phyloP scores from a whole-genome alignment of 2,797 vertebrate species.

The Molossus molossus region DNA sequence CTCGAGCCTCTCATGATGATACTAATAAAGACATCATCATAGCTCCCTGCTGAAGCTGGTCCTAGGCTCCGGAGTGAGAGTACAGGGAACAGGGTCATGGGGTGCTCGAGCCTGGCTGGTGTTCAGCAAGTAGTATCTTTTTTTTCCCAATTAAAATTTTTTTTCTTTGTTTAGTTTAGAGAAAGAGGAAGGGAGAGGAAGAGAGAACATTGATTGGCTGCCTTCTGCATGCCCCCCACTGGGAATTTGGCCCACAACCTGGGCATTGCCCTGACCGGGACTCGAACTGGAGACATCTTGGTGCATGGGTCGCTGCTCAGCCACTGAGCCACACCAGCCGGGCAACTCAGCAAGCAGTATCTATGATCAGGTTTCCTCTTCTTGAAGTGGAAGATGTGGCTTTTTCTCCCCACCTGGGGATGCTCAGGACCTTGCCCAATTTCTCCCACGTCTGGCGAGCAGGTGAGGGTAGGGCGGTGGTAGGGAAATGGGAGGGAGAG shows the following conservation, averaged over 20 bases:
- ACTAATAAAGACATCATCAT: neutral
- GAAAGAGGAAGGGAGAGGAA: too few species aligned
- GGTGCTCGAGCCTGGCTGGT: neutral
- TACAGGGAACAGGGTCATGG: fast-evolving
- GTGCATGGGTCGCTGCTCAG: too few species aligned
- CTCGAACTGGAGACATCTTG: too few species aligned
- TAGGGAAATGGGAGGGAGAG: neutral
- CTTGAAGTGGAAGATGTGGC: neutral
- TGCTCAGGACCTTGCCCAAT: neutral
- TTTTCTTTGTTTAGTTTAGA: too few species aligned
- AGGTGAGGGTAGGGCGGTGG: neutral
- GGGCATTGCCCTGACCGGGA: too few species aligned
- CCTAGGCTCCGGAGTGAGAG: neutral
- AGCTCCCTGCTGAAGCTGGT: neutral
- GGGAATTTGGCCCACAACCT: too few species aligned
- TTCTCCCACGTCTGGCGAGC: neutral
- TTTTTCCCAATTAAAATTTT: too few species aligned
- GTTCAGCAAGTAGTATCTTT: neutral
- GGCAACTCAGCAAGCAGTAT: neutral
- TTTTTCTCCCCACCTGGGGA: neutral
- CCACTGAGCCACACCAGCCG: too few species aligned
- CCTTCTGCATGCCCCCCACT: too few species aligned
- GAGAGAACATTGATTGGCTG: too few species aligned
- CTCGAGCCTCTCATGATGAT: neutral
- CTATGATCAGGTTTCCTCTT: neutral